Evolutionary conservation across 2,113 vertebrate species (phyloP), one percentile per base, ranked within the genome.

Genomic region (Pyrgilauda ruficollis): DNA sequence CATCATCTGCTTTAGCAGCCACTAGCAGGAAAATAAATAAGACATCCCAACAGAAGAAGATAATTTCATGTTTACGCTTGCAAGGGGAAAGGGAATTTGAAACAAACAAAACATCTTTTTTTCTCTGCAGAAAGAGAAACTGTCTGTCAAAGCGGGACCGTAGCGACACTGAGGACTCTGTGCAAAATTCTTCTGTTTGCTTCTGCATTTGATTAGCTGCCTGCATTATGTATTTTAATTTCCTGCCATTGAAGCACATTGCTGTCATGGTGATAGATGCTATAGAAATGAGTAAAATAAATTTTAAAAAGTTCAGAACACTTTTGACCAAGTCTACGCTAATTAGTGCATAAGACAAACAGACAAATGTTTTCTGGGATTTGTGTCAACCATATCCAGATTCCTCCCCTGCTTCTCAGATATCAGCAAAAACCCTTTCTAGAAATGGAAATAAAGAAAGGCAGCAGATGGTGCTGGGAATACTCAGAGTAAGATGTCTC

Each of bases 131-230:
- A 91, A 96, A 69, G 73, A 91, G 76, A 85, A 96, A 78, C 77
- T 95, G 89, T 73, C 91, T 90, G 85, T 94, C 93, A 80, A 89
- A 93, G 89, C 16, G 8, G 88, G 91, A 92, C 79, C 3, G 6
- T 64, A 83, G 77, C 26, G 12, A 96, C 96, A 90, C 85, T 3
- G 58, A 94, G 70, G 92, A 89, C 94, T 87, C 92, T 89, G 74
- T 58, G 75, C 72, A 87, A 82, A 91, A 96, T 91, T 94, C 94
- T 92, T 89, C 95, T 97, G 83, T 96, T 96, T 95, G 94, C 94
- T 89, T 96, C 90, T 96, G 96, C 94, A 92, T 96, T 96, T 95
- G 96, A 97, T 97, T 96, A 97, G 89, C 94, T 94, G 96, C 83
- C 95, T 96, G 93, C 26, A 26, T 92, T 94, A 66, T 78, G 91